These are phyloP conservation scores for Apostichopus californicus DNA, from an alignment of 35 echinoderm and acorn worm species.

Conservation along the genomic window DNA sequence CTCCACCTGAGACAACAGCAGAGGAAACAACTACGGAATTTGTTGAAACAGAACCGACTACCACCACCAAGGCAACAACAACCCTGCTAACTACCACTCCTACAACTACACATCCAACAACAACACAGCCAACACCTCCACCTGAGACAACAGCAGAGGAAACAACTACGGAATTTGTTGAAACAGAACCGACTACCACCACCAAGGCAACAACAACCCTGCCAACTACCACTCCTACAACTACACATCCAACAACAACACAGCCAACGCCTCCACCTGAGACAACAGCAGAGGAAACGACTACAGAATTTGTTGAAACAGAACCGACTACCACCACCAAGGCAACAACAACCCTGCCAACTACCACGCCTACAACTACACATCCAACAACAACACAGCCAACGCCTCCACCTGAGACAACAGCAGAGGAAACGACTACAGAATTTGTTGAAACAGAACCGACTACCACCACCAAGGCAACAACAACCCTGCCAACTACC, in stretches of 20 bases:
- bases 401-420: not conserved
- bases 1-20: slow-evolving; percentile 10
- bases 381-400: not conserved
- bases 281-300: slow-evolving; percentile 6
- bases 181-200: slow-evolving; percentile 20
- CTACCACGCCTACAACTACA: not conserved
- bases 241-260: not conserved
- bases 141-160: slow-evolving; percentile 4
- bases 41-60: slow-evolving; percentile 3
- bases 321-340: slow-evolving; percentile 2
- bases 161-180: not conserved
- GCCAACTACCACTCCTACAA: not conserved
- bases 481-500: slow-evolving; percentile 16
- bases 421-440: slow-evolving; percentile 6
- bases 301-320: not conserved
- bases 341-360: slow-evolving; percentile 14
- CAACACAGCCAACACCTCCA: not conserved
- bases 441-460: slow-evolving; percentile 1
- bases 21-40: slow-evolving; percentile 8
- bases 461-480: not conserved
- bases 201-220: not conserved
- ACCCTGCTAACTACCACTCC: not conserved
- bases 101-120: slow-evolving; percentile 9
- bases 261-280: not conserved
- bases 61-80: slow-evolving; percentile 12